These are phyloP conservation scores for Emydura subglobosa DNA, from an alignment of 2,113 vertebrate species.

Conservation along the genomic window DNA sequence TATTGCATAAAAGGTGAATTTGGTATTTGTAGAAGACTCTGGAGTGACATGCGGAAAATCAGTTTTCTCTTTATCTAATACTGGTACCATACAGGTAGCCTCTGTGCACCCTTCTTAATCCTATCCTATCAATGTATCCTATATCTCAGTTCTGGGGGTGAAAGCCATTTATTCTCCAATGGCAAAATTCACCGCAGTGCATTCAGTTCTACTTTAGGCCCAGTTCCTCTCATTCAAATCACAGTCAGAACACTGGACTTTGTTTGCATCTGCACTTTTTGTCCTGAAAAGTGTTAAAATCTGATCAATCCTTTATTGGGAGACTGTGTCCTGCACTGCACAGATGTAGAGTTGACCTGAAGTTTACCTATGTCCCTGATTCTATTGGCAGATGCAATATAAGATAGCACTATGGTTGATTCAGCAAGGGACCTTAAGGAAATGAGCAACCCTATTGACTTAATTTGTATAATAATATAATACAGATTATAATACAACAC, in stretches of 20 bases:
- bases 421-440: not conserved
- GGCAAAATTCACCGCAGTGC: not conserved
- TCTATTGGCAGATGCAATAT: not conserved
- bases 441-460: conserved; percentile 15
- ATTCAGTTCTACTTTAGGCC: not conserved
- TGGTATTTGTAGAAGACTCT: not conserved
- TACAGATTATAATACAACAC: not conserved
- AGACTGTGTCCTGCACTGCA: not conserved
- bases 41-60: not conserved
- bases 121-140: not conserved
- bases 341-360: not conserved
- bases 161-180: not conserved
- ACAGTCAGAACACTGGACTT: not conserved
- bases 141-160: not conserved
- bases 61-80: not conserved
- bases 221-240: not conserved
- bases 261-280: not conserved
- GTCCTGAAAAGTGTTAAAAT: not conserved
- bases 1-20: not conserved
- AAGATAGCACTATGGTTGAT: not conserved
- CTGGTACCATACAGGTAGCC: not conserved
- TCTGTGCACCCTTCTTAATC: not conserved
- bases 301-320: not conserved
- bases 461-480: not conserved
- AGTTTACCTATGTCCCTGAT: not conserved